Conservation (phyloP, 1,140 invertebrate species). For the Macrobrachium rosenbergii region DNA sequence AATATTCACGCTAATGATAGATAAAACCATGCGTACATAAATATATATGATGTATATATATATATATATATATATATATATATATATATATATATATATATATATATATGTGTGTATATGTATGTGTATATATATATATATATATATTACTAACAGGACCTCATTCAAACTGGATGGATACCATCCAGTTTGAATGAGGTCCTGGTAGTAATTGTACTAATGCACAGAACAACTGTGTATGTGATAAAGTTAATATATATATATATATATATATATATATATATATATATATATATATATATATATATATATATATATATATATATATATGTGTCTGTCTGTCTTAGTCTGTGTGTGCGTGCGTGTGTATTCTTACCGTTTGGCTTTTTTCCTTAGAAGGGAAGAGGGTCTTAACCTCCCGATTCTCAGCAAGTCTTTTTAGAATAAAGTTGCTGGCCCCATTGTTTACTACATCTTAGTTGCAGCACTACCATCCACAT, state of each 20-base stretch:
- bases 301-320: constrained; percentile 32
- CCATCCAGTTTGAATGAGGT: too few species aligned
- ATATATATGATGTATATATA: constrained; percentile 6
- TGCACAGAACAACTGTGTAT: too few species aligned
- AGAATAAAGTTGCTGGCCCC: too few species aligned
- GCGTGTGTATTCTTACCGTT: constrained; percentile 35
- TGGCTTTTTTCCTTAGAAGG: too few species aligned
- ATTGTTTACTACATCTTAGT: too few species aligned
- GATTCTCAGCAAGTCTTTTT: too few species aligned
- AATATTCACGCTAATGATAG: too few species aligned
- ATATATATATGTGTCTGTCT: constrained; percentile 35
- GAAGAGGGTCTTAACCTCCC: too few species aligned
- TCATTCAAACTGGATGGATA: too few species aligned
- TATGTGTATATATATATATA: neutral
- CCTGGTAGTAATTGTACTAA: too few species aligned
- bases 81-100: neutral
- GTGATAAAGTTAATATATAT: neutral
- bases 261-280: neutral
- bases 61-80: constrained; percentile 3
- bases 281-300: constrained; percentile 28
- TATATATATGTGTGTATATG: neutral
- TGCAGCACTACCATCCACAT: too few species aligned
- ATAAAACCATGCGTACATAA: constrained; percentile 10
- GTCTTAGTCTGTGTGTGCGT: constrained; percentile 38
- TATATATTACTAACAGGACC: too few species aligned